A percentile compares a stretch with the other conserved stretches of the same genome.
phyloP scores from a whole-genome alignment of 2,797 vertebrate species.

The Chanos chanos region DNA sequence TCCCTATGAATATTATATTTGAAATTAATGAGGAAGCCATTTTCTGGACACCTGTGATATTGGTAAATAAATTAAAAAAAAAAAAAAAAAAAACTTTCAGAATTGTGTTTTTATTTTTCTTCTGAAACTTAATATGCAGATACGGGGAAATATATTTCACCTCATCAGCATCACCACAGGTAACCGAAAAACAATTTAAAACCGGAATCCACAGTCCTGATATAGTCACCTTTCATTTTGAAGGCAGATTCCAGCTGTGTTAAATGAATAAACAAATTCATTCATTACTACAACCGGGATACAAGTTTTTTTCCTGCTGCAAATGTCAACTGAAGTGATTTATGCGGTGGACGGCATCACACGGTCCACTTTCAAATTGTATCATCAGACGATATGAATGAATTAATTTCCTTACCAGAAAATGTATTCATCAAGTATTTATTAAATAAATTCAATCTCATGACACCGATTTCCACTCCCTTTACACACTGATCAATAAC shows the following conservation, averaged over 20 bases:
- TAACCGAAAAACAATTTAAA: too few species aligned
- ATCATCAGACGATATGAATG: not conserved
- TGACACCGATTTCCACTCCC: not conserved
- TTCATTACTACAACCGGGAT: not conserved
- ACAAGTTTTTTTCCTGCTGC: not conserved
- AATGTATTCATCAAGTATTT: not conserved
- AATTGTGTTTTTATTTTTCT: too few species aligned
- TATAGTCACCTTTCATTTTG: not conserved
- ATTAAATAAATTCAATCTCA: slow-evolving; percentile 17
- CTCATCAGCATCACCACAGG: too few species aligned
- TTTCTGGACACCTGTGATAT: too few species aligned
- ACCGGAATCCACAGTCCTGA: too few species aligned
- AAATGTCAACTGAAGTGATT: not conserved
- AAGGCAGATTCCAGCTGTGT: not conserved
- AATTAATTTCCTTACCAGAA: slow-evolving; percentile 17
- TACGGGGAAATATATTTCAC: too few species aligned
- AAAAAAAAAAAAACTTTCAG: too few species aligned
- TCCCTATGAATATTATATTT: too few species aligned
- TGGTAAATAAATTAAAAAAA: too few species aligned
- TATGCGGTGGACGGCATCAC: not conserved
- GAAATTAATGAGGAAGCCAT: too few species aligned
- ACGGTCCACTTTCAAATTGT: not conserved
- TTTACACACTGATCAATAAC: not conserved
- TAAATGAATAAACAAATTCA: not conserved
- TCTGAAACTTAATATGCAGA: too few species aligned